Evolutionary conservation across 2,797 vertebrate species (phyloP), one percentile per base, ranked within the genome.

Genomic region (Lutjanus campechanus): DNA sequence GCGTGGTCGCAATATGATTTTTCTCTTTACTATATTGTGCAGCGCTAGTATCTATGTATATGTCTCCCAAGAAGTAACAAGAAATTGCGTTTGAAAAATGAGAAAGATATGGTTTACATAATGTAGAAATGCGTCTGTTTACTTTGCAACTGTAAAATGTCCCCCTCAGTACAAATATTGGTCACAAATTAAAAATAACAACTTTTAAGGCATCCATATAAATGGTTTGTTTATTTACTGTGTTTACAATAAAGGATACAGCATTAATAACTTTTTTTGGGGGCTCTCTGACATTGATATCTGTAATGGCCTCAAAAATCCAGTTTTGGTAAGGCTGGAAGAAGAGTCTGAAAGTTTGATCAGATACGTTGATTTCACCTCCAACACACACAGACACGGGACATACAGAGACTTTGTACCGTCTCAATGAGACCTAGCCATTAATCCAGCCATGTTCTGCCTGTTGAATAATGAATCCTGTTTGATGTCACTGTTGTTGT

Each of bases 401-500:
- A 64, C 47, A 50, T 13, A 15, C 56, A 73, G 49, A 22, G 20
- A 8, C 56, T 79, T 40, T 69, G 25, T 50, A 7, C 44, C 22
- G n/a, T 51, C n/a, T 82, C 51, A 58, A 62, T 61, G 29, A 72
- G 59, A 69, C 56, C 29, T 20, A 8, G 61, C 61, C 54, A 70
- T 80, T 72, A 82, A 63, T 78, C 72, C 59, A 46, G 64, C 71
- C 66, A 43, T 76, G 70, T 70, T 81, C 63, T 69, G 67, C 40
- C 73, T 79, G 55, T 74, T 83, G 53, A 80, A 65, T 64, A 71
- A 84, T 67, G 75, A 86, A 80, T 79, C 69, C 63, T 36, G 65
- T 85, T 85, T 80, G 67, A 87, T 77, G 80, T 69, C 58, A 19
- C 22, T 66, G 61, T 85, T 82, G 71, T 85, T 89, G 77, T 91